Conservation (phyloP, 2,113 vertebrate genomes). For the Brienomyrus longianalis region DNA sequence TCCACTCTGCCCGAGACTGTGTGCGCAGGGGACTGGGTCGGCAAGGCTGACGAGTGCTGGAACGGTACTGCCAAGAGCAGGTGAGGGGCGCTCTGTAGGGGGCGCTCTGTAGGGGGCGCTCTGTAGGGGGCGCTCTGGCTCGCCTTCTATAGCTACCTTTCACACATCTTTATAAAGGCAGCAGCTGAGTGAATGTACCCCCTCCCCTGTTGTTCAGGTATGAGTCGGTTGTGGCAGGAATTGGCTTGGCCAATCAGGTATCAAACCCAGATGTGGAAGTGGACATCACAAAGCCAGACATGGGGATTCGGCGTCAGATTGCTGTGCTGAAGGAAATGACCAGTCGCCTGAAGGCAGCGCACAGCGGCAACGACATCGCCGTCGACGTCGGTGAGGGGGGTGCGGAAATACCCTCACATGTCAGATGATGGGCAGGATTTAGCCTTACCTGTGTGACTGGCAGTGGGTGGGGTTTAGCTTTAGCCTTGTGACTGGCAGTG, state of each 20-base stretch:
- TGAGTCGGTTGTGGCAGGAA: slow-evolving; percentile 81
- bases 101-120: too few species aligned
- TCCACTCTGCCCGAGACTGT: slow-evolving; percentile 83
- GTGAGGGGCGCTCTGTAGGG: slow-evolving; percentile 48
- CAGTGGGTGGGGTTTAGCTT: not conserved
- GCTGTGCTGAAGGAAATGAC: slow-evolving; percentile 84
- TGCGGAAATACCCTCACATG: not conserved
- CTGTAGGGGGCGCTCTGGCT: not conserved
- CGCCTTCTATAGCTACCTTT: not conserved
- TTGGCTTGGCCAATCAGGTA: slow-evolving; percentile 86
- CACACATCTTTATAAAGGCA: not conserved
- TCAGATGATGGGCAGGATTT: not conserved
- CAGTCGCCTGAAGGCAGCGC: slow-evolving; percentile 81
- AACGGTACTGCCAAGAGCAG: slow-evolving; percentile 91
- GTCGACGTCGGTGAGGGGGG: slow-evolving; percentile 67
- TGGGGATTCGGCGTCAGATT: slow-evolving; percentile 83
- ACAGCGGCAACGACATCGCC: slow-evolving; percentile 84
- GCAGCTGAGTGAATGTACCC: not conserved
- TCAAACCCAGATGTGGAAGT: slow-evolving; percentile 92
- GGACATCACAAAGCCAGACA: slow-evolving; percentile 82
- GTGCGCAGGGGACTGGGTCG: slow-evolving; percentile 76
- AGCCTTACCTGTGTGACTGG: not conserved
- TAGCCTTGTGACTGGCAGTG: not conserved
- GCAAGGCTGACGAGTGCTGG: slow-evolving; percentile 70
- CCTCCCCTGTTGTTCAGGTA: slow-evolving; percentile 60